phyloP scores from a whole-genome alignment of 2,888 invertebrate genomes.

The Aporophyla lueneburgensis region DNA sequence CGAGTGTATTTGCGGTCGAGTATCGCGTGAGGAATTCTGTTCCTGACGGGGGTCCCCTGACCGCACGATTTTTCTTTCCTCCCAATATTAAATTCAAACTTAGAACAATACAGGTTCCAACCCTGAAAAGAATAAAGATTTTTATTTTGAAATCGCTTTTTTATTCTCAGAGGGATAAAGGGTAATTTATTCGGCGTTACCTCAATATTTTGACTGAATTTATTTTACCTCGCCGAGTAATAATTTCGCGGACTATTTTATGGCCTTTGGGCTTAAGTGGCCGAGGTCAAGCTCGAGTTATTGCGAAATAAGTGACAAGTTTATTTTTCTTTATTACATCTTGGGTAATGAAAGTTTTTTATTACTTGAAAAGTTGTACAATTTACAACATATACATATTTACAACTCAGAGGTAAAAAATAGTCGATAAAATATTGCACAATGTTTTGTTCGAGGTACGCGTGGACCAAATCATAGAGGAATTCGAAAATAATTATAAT shows the following conservation, averaged over 20 bases:
- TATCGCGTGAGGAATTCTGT: too few species aligned
- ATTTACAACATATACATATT: too few species aligned
- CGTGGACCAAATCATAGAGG: too few species aligned
- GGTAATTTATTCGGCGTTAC: slow-evolving; percentile 46
- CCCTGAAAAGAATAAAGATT: slow-evolving; percentile 12
- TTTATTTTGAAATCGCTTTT: slow-evolving; percentile 6
- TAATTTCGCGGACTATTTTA: slow-evolving; percentile 31
- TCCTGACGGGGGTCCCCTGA: too few species aligned
- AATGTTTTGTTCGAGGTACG: too few species aligned
- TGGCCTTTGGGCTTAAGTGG: slow-evolving; percentile 19
- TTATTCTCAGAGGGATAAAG: slow-evolving; percentile 25
- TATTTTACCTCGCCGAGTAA: slow-evolving; percentile 36
- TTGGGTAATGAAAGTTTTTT: slow-evolving; percentile 8
- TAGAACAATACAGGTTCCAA: slow-evolving; percentile 21
- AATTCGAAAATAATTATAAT: too few species aligned
- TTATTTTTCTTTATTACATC: slow-evolving; percentile 39
- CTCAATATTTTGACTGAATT: slow-evolving; percentile 47
- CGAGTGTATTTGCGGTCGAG: too few species aligned
- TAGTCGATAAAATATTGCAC: too few species aligned
- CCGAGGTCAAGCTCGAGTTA: not conserved
- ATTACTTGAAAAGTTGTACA: too few species aligned
- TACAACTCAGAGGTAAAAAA: too few species aligned
- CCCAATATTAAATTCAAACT: not conserved
- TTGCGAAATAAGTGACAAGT: slow-evolving; percentile 16
- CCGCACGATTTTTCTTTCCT: not conserved